Evolutionary conservation across 2,888 invertebrate genomes (phyloP).

Genomic region (Hirtodrosophila cameraria): DNA sequence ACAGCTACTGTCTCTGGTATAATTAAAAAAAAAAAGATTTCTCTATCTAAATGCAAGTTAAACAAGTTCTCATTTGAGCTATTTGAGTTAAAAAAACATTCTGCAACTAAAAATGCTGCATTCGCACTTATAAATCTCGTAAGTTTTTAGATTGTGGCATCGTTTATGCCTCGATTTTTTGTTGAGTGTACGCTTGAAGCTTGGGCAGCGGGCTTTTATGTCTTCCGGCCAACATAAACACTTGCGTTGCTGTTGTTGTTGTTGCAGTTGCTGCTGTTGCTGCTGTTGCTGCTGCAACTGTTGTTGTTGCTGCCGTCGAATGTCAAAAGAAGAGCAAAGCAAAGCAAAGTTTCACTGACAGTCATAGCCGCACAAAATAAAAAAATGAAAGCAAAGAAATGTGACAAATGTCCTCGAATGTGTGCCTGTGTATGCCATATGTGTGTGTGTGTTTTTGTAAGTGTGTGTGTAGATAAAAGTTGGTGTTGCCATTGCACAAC

Average conservation of each 20-base stretch:
- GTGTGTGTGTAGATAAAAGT: slow-evolving; percentile 51
- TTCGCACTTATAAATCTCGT: too few species aligned
- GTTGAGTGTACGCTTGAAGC: too few species aligned
- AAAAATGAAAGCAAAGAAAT: slow-evolving; percentile 38
- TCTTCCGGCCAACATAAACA: slow-evolving; percentile 82
- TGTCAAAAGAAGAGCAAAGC: slow-evolving; percentile 51
- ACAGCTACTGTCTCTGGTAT: too few species aligned
- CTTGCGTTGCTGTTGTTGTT: slow-evolving; percentile 56
- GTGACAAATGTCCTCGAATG: slow-evolving; percentile 70
- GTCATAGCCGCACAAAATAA: slow-evolving; percentile 51
- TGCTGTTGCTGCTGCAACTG: slow-evolving; percentile 29
- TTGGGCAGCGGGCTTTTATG: slow-evolving; percentile 64
- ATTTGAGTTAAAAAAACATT: too few species aligned
- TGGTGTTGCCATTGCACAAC: slow-evolving; percentile 63
- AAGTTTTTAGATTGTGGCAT: too few species aligned
- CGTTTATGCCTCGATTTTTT: too few species aligned
- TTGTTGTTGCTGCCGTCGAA: slow-evolving; percentile 32
- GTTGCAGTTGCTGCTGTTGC: slow-evolving; percentile 5
- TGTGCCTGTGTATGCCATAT: slow-evolving; percentile 20
- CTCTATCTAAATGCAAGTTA: too few species aligned
- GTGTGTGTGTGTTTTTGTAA: slow-evolving; percentile 33
- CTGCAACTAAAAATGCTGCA: too few species aligned
- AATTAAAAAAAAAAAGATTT: too few species aligned
- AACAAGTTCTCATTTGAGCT: too few species aligned
- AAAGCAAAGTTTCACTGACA: slow-evolving; percentile 74